A percentile compares a stretch with the other conserved stretches of the same genome.
Evolutionary conservation across 2,113 vertebrate genomes (phyloP).

Genomic region (Typhlomys cinereus): DNA sequence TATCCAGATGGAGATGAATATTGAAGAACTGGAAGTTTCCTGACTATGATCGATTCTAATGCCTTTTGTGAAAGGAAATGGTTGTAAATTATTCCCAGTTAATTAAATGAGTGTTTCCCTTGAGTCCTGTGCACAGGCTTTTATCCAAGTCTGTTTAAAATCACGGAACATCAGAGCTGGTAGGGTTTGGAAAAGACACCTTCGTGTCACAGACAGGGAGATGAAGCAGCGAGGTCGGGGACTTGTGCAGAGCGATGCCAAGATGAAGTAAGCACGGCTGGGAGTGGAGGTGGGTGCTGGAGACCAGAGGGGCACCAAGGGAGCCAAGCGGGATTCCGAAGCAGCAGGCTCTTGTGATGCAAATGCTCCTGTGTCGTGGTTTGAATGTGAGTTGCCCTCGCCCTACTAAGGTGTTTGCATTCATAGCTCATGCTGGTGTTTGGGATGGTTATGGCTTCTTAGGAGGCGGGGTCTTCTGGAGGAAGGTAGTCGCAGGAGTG

Average conservation of each 20-base stretch:
- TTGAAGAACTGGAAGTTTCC: constrained; percentile 66
- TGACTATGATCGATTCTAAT: constrained; percentile 76
- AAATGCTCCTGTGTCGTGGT: no score
- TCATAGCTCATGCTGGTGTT: no score
- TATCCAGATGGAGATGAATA: constrained; percentile 57
- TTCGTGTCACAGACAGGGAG: constrained; percentile 20
- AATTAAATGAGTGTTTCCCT: constrained; percentile 76
- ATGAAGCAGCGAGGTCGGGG: not conserved
- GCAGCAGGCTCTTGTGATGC: not conserved
- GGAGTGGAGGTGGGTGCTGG: not conserved
- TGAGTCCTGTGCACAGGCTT: constrained; percentile 43
- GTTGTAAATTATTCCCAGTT: constrained; percentile 66
- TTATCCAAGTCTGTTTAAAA: constrained; percentile 66
- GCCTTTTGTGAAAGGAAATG: constrained; percentile 73
- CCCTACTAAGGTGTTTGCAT: no score
- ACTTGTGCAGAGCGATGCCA: not conserved
- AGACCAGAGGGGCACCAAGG: no score
- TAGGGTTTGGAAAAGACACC: not conserved
- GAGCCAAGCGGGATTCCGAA: not conserved
- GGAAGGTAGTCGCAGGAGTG: no score
- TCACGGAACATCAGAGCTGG: constrained; percentile 40
- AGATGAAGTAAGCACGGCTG: not conserved
- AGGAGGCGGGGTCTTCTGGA: no score
- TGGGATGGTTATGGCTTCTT: no score
- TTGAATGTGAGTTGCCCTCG: no score